Percentiles rank a stretch among this genome's conserved stretches.
Evolutionary conservation across 1,140 invertebrate genomes (phyloP).

Genomic region (Pinna nobilis): DNA sequence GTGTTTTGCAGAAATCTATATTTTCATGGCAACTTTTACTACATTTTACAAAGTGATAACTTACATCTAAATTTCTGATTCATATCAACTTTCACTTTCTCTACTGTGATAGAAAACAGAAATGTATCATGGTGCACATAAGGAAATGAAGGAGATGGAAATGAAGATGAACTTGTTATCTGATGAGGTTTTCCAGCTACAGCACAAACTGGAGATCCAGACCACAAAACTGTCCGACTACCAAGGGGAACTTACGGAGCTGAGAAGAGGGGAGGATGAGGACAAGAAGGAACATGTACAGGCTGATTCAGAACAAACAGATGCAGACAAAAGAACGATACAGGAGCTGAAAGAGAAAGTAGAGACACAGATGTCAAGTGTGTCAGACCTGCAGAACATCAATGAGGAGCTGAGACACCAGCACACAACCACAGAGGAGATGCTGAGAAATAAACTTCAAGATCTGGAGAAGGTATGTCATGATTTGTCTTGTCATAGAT

Average conservation of each 20-base stretch:
- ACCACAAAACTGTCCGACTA: slow-evolving; percentile 34
- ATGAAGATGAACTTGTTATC: slow-evolving; percentile 22
- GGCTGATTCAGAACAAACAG: background rate
- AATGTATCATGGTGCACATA: too few relatives aligned
- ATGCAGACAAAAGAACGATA: background rate
- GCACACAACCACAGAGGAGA: slow-evolving; percentile 10
- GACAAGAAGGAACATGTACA: background rate
- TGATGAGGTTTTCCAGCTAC: slow-evolving; percentile 35
- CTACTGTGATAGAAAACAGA: too few relatives aligned
- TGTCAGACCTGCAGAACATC: slow-evolving; percentile 17
- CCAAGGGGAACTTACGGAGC: slow-evolving; percentile 31
- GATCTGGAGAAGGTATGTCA: slow-evolving; percentile 38
- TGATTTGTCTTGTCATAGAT: too few relatives aligned
- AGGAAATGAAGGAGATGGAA: slow-evolving; percentile 31
- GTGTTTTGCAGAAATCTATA: too few relatives aligned
- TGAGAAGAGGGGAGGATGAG: slow-evolving; percentile 10
- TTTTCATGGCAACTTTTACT: too few relatives aligned
- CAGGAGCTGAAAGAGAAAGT: slow-evolving; percentile 27
- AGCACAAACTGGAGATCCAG: slow-evolving; percentile 37
- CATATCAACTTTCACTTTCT: too few relatives aligned
- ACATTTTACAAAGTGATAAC: too few relatives aligned
- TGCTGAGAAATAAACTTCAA: slow-evolving; percentile 28
- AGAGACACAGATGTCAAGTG: slow-evolving; percentile 1
- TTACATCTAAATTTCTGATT: too few relatives aligned
- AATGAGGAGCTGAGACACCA: slow-evolving; percentile 30